Conservation (phyloP, 1,140 invertebrate genomes). For the Limonius californicus region DNA sequence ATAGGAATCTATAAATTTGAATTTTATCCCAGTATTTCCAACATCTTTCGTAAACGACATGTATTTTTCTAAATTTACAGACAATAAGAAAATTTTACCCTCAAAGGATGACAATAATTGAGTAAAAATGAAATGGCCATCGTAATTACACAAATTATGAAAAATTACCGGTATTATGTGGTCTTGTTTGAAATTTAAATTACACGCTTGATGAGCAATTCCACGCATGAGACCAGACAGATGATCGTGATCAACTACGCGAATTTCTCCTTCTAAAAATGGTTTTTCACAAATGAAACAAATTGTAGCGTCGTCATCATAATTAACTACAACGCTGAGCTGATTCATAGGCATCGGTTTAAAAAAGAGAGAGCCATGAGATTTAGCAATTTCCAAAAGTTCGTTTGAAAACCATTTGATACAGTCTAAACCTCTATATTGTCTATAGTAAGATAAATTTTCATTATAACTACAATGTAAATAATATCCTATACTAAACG, state of each 20-base stretch:
- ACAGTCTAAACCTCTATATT: neutral
- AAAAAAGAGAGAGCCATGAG: too few relatives aligned
- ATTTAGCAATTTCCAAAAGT: neutral
- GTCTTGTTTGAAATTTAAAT: conserved; percentile 17
- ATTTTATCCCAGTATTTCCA: too few relatives aligned
- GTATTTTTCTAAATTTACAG: too few relatives aligned
- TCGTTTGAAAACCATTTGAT: conserved; percentile 3
- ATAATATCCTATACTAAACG: neutral
- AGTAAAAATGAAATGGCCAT: conserved; percentile 21
- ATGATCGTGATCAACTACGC: conserved; percentile 25
- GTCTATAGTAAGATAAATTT: neutral
- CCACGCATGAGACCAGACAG: conserved; percentile 22
- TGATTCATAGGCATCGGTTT: too few relatives aligned
- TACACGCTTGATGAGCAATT: conserved; percentile 21
- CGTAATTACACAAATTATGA: conserved; percentile 26
- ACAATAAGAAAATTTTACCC: too few relatives aligned
- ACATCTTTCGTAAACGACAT: too few relatives aligned
- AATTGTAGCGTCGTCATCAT: too few relatives aligned
- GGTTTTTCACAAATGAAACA: conserved; percentile 22
- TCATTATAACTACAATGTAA: neutral
- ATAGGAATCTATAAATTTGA: neutral
- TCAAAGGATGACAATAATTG: conserved; percentile 2
- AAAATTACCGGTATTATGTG: conserved; percentile 23
- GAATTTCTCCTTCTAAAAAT: conserved; percentile 6
- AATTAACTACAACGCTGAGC: too few relatives aligned